Evolutionary conservation across 2,888 invertebrate species (phyloP).

Genomic region (Norana najaformis): DNA sequence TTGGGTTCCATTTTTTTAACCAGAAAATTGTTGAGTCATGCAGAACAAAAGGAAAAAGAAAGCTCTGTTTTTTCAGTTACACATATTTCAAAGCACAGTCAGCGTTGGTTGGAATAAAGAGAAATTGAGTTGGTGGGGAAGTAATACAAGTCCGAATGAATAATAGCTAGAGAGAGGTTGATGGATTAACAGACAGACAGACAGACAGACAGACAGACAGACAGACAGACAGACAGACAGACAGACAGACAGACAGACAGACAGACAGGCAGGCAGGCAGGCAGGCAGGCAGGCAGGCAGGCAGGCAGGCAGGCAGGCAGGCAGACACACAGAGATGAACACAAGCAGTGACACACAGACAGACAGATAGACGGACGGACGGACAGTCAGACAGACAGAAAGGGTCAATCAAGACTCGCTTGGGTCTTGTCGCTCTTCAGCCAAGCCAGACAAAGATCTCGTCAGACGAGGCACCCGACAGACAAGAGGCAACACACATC

Average conservation of each 20-base stretch:
- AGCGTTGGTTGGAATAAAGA: neutral
- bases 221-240: neutral
- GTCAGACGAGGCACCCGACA: neutral
- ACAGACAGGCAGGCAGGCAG: neutral
- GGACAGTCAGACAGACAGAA: neutral
- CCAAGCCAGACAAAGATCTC: neutral
- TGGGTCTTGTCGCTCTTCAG: neutral
- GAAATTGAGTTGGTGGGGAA: slow-evolving; percentile 1
- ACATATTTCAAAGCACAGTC: neutral
- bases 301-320: neutral
- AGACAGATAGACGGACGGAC: neutral
- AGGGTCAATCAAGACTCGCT: neutral
- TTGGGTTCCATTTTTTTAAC: neutral
- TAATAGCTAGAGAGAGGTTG: neutral
- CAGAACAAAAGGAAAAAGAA: too few species aligned
- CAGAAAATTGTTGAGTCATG: neutral
- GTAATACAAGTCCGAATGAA: neutral
- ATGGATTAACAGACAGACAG: neutral
- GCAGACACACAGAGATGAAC: neutral
- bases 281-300: neutral
- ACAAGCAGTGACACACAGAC: too few species aligned
- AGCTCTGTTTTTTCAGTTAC: neutral
- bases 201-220: neutral
- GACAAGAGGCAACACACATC: slow-evolving; percentile 5
- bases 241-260: neutral